Conservation (phyloP, 2,888 invertebrate genomes). For the Liposcelis brunnea region DNA sequence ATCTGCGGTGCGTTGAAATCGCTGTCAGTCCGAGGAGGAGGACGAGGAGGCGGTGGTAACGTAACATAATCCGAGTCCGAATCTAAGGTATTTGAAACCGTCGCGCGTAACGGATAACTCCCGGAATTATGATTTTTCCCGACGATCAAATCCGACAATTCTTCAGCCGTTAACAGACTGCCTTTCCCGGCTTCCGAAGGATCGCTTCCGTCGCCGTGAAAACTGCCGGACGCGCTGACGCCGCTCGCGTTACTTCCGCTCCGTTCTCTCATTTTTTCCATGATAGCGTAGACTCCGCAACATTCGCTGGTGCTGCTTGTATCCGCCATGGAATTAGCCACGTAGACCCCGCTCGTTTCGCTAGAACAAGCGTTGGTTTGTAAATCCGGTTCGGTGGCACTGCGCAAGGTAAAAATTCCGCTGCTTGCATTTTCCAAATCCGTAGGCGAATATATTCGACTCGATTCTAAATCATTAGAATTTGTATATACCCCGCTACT, state of each 20-base stretch:
- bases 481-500: constrained; percentile 15
- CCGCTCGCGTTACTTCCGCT: constrained; percentile 51
- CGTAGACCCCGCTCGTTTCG: constrained; percentile 23
- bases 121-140: constrained; percentile 32
- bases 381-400: constrained; percentile 21
- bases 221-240: constrained; percentile 59
- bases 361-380: background rate
- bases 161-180: constrained; percentile 56
- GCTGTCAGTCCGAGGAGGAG: constrained; percentile 13
- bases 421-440: constrained; percentile 40
- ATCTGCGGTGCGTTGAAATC: constrained; percentile 14
- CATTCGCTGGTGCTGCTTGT: no score
- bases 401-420: constrained; percentile 65
- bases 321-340: constrained; percentile 21
- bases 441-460: constrained; percentile 6
- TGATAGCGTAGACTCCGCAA: no score
- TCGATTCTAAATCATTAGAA: constrained; percentile 13
- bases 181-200: constrained; percentile 63
- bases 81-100: constrained; percentile 69
- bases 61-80: constrained; percentile 84
- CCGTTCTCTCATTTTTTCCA: constrained; percentile 28
- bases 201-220: constrained; percentile 78
- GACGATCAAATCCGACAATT: constrained; percentile 66
- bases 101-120: constrained; percentile 52
- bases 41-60: constrained; percentile 26